phyloP scores from a whole-genome alignment of 2,797 vertebrate genomes.

The Fringilla coelebs region DNA sequence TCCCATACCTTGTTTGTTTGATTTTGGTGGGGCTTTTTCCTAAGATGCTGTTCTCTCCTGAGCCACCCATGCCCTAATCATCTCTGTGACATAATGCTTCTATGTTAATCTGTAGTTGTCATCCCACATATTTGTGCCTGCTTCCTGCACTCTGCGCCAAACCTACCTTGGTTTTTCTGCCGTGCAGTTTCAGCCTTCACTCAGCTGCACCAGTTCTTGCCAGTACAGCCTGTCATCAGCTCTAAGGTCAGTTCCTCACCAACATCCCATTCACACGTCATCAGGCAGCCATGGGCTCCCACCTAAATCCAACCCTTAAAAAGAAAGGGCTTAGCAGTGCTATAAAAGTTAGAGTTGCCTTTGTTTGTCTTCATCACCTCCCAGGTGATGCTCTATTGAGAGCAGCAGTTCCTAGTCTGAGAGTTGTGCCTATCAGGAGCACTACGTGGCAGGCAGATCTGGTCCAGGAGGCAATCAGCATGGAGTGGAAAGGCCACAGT shows the following conservation, averaged over 20 bases:
- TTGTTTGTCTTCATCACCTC: constrained; percentile 28
- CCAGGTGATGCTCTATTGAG: background rate
- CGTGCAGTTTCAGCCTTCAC: background rate
- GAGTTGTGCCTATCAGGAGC: background rate
- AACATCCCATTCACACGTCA: constrained; percentile 31
- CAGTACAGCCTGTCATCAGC: constrained; percentile 48
- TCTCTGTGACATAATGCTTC: background rate
- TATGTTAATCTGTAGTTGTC: background rate
- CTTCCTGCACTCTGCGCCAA: background rate
- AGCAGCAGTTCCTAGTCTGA: background rate
- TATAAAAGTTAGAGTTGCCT: constrained; percentile 26
- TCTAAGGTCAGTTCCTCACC: background rate
- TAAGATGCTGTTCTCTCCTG: background rate
- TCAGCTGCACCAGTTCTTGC: constrained; percentile 15
- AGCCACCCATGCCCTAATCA: background rate
- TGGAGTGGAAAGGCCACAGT: background rate
- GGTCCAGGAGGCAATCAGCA: background rate
- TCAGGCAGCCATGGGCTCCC: constrained; percentile 7
- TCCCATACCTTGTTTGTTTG: background rate
- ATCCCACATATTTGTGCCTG: background rate
- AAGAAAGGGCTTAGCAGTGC: constrained; percentile 31
- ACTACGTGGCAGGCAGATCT: background rate
- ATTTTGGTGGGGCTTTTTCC: background rate
- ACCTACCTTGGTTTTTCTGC: background rate
- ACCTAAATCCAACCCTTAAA: constrained; percentile 18